These are phyloP conservation scores for Trinorchestia longiramus DNA, from an alignment of 1,140 invertebrate genomes.

Conservation along the genomic window DNA sequence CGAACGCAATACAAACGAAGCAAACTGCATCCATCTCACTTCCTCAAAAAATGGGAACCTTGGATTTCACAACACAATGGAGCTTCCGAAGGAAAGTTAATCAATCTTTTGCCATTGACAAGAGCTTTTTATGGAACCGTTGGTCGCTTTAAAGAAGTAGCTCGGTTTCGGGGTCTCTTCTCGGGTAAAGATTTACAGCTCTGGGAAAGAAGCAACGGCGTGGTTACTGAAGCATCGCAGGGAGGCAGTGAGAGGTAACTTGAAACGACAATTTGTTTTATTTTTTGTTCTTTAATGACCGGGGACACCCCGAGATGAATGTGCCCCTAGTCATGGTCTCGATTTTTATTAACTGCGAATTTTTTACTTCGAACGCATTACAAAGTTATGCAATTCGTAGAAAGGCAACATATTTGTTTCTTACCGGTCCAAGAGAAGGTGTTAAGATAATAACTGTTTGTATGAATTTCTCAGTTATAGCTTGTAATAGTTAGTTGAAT, in stretches of 20 bases:
- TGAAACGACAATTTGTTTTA: background rate
- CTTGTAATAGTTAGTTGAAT: no score
- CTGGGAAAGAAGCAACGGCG: background rate
- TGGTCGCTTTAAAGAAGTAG: background rate
- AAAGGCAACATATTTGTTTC: background rate
- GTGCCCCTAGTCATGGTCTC: background rate
- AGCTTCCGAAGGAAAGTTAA: slow-evolving; percentile 37
- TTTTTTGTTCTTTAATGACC: background rate
- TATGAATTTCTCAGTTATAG: no score
- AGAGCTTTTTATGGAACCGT: slow-evolving; percentile 28
- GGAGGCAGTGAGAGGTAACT: background rate
- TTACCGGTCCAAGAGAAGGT: no score
- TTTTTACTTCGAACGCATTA: background rate
- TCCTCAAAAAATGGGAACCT: slow-evolving; percentile 24
- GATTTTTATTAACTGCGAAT: background rate
- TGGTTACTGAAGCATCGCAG: background rate
- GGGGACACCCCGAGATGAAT: background rate
- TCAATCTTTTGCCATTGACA: slow-evolving; percentile 45
- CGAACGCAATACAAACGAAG: slow-evolving; percentile 34
- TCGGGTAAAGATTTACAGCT: background rate
- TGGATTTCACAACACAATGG: slow-evolving; percentile 28
- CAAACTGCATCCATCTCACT: slow-evolving; percentile 38
- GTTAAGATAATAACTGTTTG: no score
- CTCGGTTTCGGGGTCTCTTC: background rate
- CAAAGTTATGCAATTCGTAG: background rate